A percentile compares a stretch with the other conserved stretches of the same genome.
Conservation (phyloP, 2,888 invertebrate genomes). For the Smittia aterrima region DNA sequence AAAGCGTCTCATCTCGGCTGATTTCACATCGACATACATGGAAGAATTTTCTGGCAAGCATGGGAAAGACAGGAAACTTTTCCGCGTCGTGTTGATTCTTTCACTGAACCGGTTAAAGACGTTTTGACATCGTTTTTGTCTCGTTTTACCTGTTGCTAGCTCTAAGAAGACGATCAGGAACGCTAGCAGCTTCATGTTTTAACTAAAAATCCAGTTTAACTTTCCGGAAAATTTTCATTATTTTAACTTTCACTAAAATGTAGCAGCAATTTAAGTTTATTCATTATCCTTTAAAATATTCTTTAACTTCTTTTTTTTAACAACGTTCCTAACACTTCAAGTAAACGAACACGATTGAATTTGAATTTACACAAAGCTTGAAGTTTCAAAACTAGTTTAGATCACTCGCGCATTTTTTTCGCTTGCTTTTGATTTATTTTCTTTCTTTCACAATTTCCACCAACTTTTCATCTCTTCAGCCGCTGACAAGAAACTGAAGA, state of each 20-base stretch:
- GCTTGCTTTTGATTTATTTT: background rate
- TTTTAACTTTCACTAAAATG: background rate
- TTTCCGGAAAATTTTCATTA: background rate
- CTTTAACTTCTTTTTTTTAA: background rate
- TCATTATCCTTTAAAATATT: background rate
- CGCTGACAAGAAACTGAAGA: slow-evolving; percentile 35
- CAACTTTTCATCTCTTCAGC: slow-evolving; percentile 12
- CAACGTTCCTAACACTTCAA: background rate
- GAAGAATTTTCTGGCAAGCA: background rate
- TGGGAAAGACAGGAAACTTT: background rate
- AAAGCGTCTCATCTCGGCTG: background rate
- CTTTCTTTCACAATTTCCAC: background rate
- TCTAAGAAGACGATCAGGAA: slow-evolving; percentile 17
- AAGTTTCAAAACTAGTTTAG: background rate
- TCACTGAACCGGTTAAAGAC: too few species aligned
- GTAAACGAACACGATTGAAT: background rate
- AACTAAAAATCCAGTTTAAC: background rate
- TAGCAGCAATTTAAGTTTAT: background rate
- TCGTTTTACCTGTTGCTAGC: slow-evolving; percentile 26
- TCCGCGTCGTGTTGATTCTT: background rate
- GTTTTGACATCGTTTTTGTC: too few species aligned
- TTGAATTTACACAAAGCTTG: too few species aligned
- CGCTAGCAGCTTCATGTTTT: slow-evolving; percentile 24
- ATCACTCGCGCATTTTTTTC: background rate
- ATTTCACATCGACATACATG: background rate